These are phyloP conservation scores for Gulo gulo DNA, from an alignment of 2,113 vertebrate genomes.

Conservation along the genomic window DNA sequence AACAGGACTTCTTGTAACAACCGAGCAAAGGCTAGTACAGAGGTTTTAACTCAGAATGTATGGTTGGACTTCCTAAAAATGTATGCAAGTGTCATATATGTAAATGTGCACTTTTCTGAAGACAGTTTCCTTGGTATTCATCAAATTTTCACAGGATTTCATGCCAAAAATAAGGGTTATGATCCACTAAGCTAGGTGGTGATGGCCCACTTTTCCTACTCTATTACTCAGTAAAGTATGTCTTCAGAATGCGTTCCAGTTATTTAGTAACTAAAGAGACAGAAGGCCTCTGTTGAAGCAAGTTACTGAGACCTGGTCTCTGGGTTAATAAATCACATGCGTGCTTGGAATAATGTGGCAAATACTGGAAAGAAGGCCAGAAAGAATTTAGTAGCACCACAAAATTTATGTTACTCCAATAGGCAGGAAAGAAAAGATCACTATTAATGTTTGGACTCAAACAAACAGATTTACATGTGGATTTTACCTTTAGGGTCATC, in stretches of 20 bases:
- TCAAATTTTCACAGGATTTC: constrained; percentile 33
- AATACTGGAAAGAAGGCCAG: constrained; percentile 10
- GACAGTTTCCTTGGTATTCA: neutral
- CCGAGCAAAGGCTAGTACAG: neutral
- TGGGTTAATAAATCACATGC: constrained; percentile 54
- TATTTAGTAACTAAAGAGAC: constrained; percentile 61
- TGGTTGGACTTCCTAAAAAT: constrained; percentile 28
- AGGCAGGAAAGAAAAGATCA: neutral
- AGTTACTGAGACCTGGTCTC: constrained; percentile 30
- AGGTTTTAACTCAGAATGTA: constrained; percentile 30
- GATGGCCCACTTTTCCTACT: constrained; percentile 30
- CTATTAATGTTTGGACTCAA: constrained; percentile 14
- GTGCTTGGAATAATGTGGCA: constrained; percentile 34
- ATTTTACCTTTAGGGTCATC: constrained; percentile 21
- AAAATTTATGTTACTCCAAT: neutral
- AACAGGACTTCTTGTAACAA: constrained; percentile 42
- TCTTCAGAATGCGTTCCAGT: constrained; percentile 29
- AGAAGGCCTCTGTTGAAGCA: constrained; percentile 32
- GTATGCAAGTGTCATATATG: neutral
- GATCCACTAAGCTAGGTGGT: neutral
- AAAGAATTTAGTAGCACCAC: neutral
- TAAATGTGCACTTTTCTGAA: constrained; percentile 49
- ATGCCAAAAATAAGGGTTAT: neutral
- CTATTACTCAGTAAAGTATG: constrained; percentile 16
- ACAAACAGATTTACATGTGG: constrained; percentile 3